Conservation (phyloP, 2,888 invertebrate genomes). For the Ophraella communa region DNA sequence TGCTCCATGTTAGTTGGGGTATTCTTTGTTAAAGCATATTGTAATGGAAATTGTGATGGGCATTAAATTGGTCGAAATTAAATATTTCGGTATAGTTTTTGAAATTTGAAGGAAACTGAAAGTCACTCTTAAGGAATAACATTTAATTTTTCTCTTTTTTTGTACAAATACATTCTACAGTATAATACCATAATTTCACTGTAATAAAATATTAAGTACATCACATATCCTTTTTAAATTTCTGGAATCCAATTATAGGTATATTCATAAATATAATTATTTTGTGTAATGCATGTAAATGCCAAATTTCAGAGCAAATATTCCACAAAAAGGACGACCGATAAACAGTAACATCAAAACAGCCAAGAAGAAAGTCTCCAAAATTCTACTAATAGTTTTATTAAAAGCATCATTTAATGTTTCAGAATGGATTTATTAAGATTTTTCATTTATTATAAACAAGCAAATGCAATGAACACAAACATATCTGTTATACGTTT, state of each 20-base stretch:
- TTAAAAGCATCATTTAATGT: slow-evolving; percentile 4
- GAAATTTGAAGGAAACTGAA: not conserved
- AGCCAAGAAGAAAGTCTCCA: not conserved
- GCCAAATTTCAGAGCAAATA: slow-evolving; percentile 3
- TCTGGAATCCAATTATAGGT: slow-evolving; percentile 36
- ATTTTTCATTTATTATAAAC: slow-evolving; percentile 5
- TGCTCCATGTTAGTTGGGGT: too few relatives aligned
- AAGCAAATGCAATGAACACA: not conserved
- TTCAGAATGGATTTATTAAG: slow-evolving; percentile 13
- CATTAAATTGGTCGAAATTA: too few relatives aligned
- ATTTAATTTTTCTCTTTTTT: slow-evolving; percentile 14
- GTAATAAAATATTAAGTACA: slow-evolving; percentile 60
- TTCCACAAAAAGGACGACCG: slow-evolving; percentile 4
- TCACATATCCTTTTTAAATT: slow-evolving; percentile 52
- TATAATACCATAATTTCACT: slow-evolving; percentile 50
- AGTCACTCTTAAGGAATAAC: slow-evolving; percentile 1
- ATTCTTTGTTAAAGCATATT: too few relatives aligned
- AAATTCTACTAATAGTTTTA: slow-evolving; percentile 5
- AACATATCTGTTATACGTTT: too few relatives aligned
- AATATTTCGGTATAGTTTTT: too few relatives aligned
- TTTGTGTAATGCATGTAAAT: slow-evolving; percentile 17
- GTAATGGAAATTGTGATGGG: too few relatives aligned
- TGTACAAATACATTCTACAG: slow-evolving; percentile 44
- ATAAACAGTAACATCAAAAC: slow-evolving; percentile 26
- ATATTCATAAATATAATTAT: slow-evolving; percentile 27